Evolutionary conservation across 2,888 invertebrate genomes (phyloP).

Genomic region (Onthophagus sagittarius): DNA sequence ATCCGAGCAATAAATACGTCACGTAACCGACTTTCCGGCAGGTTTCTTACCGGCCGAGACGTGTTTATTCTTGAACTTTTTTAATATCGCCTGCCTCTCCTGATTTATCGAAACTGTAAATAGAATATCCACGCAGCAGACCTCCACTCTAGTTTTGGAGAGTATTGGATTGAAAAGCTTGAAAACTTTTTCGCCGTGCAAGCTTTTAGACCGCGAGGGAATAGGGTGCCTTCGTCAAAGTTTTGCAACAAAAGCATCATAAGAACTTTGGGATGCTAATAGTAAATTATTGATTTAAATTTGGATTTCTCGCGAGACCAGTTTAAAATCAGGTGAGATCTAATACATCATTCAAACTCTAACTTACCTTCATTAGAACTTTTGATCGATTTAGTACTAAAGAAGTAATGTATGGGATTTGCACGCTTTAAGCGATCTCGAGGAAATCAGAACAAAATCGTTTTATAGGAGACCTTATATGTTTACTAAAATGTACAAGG

Average conservation of each 20-base stretch:
- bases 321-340: background rate
- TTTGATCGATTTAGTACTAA: background rate
- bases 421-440: background rate
- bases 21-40: conserved; percentile 2
- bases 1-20: conserved; percentile 9
- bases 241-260: background rate
- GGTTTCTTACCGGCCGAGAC: conserved; percentile 10
- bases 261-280: background rate
- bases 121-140: conserved; percentile 2
- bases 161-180: background rate
- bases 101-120: conserved; percentile 12
- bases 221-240: background rate
- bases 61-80: conserved; percentile 13
- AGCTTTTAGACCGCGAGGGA: background rate
- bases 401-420: background rate
- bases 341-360: background rate
- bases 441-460: too few species aligned
- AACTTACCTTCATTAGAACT: background rate
- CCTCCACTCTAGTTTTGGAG: background rate
- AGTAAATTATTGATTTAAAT: too few species aligned
- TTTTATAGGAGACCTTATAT: too few species aligned
- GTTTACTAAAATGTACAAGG: too few species aligned
- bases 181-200: background rate
- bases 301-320: too few species aligned
- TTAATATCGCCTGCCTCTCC: conserved; percentile 5